Conservation (phyloP, 2,888 invertebrate genomes). For the Bugula neritina region DNA sequence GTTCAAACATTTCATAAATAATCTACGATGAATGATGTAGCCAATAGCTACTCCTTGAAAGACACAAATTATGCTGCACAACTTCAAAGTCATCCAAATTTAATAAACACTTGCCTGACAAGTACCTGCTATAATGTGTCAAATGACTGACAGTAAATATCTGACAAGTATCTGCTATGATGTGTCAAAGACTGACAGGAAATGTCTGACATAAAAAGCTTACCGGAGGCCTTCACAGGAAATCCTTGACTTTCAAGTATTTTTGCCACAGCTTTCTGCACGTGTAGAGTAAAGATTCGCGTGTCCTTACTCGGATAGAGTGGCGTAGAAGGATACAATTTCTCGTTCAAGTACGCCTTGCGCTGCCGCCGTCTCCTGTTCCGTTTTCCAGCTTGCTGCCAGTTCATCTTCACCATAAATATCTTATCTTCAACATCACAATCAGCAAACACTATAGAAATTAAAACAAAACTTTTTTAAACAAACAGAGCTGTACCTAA, state of each 20-base stretch:
- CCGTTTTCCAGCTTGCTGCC: neutral
- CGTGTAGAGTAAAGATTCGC: neutral
- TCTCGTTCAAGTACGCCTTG: neutral
- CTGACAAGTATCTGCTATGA: neutral
- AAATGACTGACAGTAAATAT: too few species aligned
- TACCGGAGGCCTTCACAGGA: neutral
- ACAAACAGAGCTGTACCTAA: too few species aligned
- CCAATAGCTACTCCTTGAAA: too few species aligned
- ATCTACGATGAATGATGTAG: too few species aligned
- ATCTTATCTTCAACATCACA: conserved; percentile 4
- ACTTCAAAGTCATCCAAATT: too few species aligned
- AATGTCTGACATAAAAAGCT: neutral
- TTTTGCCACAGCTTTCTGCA: conserved; percentile 16
- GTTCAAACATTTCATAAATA: too few species aligned
- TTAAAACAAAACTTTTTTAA: too few species aligned
- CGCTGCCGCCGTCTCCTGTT: neutral
- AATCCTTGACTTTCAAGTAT: neutral
- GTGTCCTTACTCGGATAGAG: neutral
- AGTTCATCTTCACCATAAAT: neutral
- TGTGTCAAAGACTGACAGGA: neutral
- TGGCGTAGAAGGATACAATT: neutral
- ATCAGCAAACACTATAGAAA: neutral
- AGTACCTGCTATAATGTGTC: too few species aligned
- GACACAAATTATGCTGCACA: too few species aligned
- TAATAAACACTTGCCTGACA: too few species aligned